A percentile compares a stretch with the other conserved stretches of the same genome.
Conservation (phyloP, 2,113 vertebrate genomes). For the Hyperopisus bebe region DNA sequence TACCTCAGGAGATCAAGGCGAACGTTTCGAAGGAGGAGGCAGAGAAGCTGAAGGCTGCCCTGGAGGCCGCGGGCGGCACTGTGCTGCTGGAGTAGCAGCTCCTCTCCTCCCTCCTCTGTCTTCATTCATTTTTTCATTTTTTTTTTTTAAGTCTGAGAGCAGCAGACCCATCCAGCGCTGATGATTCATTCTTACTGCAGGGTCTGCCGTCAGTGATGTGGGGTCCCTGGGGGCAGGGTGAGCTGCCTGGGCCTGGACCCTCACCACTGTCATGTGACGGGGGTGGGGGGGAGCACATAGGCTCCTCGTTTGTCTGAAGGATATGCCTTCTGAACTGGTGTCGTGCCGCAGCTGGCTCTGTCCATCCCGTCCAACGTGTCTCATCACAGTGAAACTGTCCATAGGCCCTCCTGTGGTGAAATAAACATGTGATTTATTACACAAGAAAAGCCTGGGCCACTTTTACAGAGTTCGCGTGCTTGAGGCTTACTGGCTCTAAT, state of each 20-base stretch:
- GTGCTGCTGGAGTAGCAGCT: constrained; percentile 79
- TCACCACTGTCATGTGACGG: not conserved
- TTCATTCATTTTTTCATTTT: not conserved
- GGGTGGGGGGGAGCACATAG: not conserved
- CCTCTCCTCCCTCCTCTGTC: not conserved
- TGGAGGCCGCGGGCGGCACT: constrained; percentile 89
- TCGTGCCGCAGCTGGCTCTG: not conserved
- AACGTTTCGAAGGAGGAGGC: constrained; percentile 88
- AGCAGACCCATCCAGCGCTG: not conserved
- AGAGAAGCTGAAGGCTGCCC: constrained; percentile 82
- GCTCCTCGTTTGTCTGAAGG: not conserved
- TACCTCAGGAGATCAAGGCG: constrained; percentile 89
- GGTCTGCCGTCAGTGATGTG: not conserved
- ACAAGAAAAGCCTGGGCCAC: constrained; percentile 22
- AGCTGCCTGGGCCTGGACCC: not conserved
- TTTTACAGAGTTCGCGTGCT: not conserved
- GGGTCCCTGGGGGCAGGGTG: not conserved
- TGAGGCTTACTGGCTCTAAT: not conserved
- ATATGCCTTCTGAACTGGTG: not conserved
- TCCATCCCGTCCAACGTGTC: not conserved
- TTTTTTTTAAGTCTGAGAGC: not conserved
- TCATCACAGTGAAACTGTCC: constrained; percentile 5
- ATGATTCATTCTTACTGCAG: not conserved
- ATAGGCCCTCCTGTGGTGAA: constrained; percentile 29
- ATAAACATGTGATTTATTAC: constrained; percentile 36